A percentile compares a stretch with the other conserved stretches of the same genome.
phyloP scores from a whole-genome alignment of 1,140 invertebrate species.

The Trichonephila clavata region DNA sequence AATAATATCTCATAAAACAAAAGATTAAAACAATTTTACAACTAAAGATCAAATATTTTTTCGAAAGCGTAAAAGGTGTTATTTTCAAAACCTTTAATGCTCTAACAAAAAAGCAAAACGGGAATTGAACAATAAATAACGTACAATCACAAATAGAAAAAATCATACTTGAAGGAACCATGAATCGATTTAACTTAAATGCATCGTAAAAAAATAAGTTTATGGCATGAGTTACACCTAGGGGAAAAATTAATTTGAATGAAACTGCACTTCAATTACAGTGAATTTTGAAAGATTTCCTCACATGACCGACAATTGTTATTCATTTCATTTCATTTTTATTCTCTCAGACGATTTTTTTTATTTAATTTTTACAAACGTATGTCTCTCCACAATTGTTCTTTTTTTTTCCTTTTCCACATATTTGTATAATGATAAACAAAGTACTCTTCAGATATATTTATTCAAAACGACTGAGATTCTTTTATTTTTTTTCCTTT shows the following conservation, averaged over 20 bases:
- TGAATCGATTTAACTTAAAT: constrained; percentile 52
- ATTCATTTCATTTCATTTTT: constrained; percentile 65
- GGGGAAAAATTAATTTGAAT: constrained; percentile 66
- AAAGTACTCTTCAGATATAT: constrained; percentile 48
- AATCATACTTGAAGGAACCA: neutral
- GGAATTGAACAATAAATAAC: constrained; percentile 50
- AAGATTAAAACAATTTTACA: constrained; percentile 1
- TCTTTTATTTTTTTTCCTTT: neutral
- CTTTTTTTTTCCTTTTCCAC: neutral
- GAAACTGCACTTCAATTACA: constrained; percentile 69
- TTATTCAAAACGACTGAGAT: constrained; percentile 45
- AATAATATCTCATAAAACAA: neutral
- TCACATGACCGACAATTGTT: constrained; percentile 63
- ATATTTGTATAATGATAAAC: constrained; percentile 45
- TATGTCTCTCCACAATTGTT: constrained; percentile 30
- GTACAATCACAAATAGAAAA: constrained; percentile 8
- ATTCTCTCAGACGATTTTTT: constrained; percentile 1
- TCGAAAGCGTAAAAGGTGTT: neutral
- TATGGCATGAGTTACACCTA: constrained; percentile 62
- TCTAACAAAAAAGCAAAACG: neutral
- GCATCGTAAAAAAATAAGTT: constrained; percentile 41
- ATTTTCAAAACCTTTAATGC: constrained; percentile 7
- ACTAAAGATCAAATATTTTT: neutral
- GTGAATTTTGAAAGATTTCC: constrained; percentile 55
- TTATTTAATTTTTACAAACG: neutral